Evolutionary conservation across 2,797 vertebrate species (phyloP), one percentile per base, ranked within the genome.

Genomic region (Florisuga fusca): DNA sequence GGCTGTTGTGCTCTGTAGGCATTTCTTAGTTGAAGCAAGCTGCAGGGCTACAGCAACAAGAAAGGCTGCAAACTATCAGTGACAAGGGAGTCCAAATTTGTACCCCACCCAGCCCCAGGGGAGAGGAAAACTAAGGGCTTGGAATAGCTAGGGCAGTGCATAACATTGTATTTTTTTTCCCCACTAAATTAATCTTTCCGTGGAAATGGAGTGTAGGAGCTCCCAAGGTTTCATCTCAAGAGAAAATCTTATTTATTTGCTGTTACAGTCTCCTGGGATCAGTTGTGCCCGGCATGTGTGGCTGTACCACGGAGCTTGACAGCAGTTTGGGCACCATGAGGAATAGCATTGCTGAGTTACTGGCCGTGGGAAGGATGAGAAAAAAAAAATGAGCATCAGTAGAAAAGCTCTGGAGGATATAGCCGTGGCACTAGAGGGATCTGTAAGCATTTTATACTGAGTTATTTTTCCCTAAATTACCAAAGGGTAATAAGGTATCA

Each of bases 71-170:
- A 59, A 38, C 5, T 38, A 79, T 18, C 14, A 76, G 51, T n/a
- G 67, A 4, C 8, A 34, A 34, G 16, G 12, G 82, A 16, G 3
- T 29, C 22, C 45, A 45, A 1, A 0, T 19, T 87, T 82, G 31
- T 7, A 79, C 4, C 25, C 5, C 48, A 36, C 15, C 41, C 26
- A 33, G 22, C 9, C 36, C 13, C 38, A 13, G n/a, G 25, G 29
- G 84, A 31, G 50, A 34, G 59, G 19, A 3, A 12, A 45, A 17
- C 15, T 36, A 64, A 33, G 20, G 58, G 18, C 34, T 29, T 16
- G 19, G 16, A 50, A 27, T 4, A 4, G 7, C 12, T 34, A 16
- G 23, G 8, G 5, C 4, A 57, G 5, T 6, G 2, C 21, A 31
- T 12, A 57, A 8, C 4, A 15, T 22, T 68, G 68, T 67, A 14